Conservation (phyloP, 2,797 vertebrate genomes). For the Lepus townsendii region DNA sequence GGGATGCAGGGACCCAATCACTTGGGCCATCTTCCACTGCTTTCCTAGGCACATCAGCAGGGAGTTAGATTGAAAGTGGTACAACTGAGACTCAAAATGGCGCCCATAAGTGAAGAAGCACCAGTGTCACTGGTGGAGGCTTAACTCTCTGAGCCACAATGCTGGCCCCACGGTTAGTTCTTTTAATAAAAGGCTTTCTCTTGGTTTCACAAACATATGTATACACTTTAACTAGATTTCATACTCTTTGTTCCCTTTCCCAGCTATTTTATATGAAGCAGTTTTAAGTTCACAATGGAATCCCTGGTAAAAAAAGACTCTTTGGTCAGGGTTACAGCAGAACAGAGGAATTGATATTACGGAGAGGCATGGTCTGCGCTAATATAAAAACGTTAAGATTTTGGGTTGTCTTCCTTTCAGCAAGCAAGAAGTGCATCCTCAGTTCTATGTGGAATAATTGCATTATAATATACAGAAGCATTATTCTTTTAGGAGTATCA, state of each 20-base stretch:
- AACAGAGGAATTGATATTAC: background rate
- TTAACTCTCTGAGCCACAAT: no score
- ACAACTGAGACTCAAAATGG: no score
- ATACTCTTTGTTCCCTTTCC: background rate
- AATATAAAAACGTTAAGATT: background rate
- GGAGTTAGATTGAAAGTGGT: no score
- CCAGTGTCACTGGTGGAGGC: no score
- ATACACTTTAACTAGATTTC: background rate
- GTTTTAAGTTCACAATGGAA: background rate
- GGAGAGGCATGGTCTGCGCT: background rate
- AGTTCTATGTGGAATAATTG: conserved; percentile 14
- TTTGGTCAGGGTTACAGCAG: background rate
- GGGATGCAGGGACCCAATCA: no score
- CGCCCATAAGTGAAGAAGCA: no score
- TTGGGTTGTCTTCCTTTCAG: background rate
- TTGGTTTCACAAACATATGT: background rate
- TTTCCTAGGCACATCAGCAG: no score
- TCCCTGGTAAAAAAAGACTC: conserved; percentile 13
- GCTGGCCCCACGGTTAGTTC: background rate
- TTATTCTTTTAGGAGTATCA: background rate
- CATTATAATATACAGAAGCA: conserved; percentile 12
- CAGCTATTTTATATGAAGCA: background rate
- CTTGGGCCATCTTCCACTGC: no score
- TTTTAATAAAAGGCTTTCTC: background rate
- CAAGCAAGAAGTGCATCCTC: background rate